Evolutionary conservation across 2,888 invertebrate species (phyloP), one percentile per base, ranked within the genome.

Genomic region (Dryobota labecula): DNA sequence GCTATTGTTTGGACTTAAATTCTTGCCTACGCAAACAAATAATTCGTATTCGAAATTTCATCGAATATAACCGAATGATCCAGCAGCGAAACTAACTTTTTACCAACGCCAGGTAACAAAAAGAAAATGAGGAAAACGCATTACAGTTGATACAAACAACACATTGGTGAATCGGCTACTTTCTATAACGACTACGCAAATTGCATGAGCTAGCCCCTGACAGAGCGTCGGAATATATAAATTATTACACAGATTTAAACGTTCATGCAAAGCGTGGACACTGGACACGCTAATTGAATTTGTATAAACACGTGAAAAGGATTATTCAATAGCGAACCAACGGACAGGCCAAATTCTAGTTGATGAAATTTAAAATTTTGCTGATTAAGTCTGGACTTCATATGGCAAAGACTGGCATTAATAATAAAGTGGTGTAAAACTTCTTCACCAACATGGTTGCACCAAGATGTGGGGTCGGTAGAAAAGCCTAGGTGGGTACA

Each of bases 151-250:
- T 64, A 49, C 27, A 49, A 62, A 67, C 43, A 49, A 61, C 36
- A 58, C 49, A 77, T 68, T 56, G 27, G 20, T 47, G 36, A 36
- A 64, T 57, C 56, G 11, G 27, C 67, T 64, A 86, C 85, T 88
- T 87, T 87, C 87, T 85, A 85, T 74, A 61, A 69, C 74, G 77
- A 69, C 71, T 74, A 70, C 74, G 79, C 78, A 73, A 84, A 83
- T 89, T 82, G 88, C 87, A 86, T 88, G 87, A 84, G 73, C 84
- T 76, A 63, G 70, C 5, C 68, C 72, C 82, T 71, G 79, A 82
- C 78, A 70, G 73, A 77, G 78, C 74, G 67, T 64, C 73, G n/a
- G 68, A 80, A 78, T 73, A 76, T 65, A 63, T 72, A 76, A 67
- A 65, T 77, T 70, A 47, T 69, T 73, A 74, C 36, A 75, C 70